Evolutionary conservation across 2,113 vertebrate genomes (phyloP).

Genomic region (Todiramphus chloris): DNA sequence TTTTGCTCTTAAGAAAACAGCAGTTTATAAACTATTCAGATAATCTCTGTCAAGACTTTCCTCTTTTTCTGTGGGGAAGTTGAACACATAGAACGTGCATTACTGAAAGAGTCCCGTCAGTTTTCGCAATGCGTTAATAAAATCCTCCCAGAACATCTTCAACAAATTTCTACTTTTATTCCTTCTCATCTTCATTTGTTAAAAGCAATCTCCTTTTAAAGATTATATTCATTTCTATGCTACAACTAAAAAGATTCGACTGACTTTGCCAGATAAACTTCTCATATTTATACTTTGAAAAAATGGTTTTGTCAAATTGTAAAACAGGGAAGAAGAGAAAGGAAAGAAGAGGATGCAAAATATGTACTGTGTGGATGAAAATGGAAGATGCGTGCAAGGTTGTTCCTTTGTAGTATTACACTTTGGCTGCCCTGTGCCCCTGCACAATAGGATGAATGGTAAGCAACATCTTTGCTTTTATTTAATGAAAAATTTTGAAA

Average conservation of each 20-base stretch:
- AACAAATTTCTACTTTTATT: neutral
- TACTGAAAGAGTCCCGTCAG: slow-evolving; percentile 2
- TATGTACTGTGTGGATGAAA: neutral
- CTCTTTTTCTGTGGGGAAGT: neutral
- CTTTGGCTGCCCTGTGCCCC: neutral
- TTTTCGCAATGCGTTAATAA: slow-evolving; percentile 7
- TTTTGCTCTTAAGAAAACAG: neutral
- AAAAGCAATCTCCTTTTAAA: neutral
- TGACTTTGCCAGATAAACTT: neutral
- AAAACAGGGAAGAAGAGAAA: neutral
- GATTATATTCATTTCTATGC: neutral
- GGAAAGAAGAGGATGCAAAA: neutral
- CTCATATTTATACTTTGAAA: neutral
- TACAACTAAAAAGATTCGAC: neutral
- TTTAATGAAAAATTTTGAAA: slow-evolving; percentile 10
- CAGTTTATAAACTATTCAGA: neutral
- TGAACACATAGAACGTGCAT: neutral
- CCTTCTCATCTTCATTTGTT: neutral
- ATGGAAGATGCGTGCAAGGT: neutral
- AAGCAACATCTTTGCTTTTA: neutral
- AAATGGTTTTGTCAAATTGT: neutral
- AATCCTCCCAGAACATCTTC: neutral
- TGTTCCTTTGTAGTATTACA: neutral
- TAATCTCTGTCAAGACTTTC: neutral
- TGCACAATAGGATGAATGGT: neutral